Base-by-base conservation (phyloP, 2,888 invertebrate species). In the Odontocolon sp. region DNA sequence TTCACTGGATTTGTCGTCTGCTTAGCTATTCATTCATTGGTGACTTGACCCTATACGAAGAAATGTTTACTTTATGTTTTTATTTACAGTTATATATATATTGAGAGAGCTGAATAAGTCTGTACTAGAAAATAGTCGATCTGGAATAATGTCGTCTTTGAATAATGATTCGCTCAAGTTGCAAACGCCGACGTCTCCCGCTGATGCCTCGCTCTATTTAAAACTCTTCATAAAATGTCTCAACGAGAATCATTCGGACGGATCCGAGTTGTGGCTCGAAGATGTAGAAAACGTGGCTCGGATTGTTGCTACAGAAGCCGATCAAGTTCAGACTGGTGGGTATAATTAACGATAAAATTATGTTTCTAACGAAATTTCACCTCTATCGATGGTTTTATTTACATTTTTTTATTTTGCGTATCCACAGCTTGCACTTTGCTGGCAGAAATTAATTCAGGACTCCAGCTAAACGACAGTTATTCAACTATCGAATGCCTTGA, bases 71-170 rank as follows among this genome's bases (percentile, higher is more conserved):
- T 38, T 40, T 33, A 9, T 31, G 21, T 57, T n/a, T 14, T 3
- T 61, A 16, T 52, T 75, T 78, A 54, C 68, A 88, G 87, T 85
- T 3, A 92, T 94, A 38, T 85, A 89, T 68, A 92, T 93, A 8
- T 91, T 95, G 75, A 91, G 92, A 69, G 88, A 89, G 67, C 92
- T 95, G 59, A 94, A 94, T 85, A 91, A 91, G 70, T 92, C 94
- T 18, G 93, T 95, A 14, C 87, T 91, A 74, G 90, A 91, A 42
- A 93, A 93, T 80, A 92, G 93, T 85, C 89, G 91, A 6, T 87
- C 89, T 4, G 88, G 87, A 8, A 90, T 94, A 57, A 91, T 93
- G 87, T 78, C 81, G 23, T 87, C 92, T 16, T 87, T 94, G 47
- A 91, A 91, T 80, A 91, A 91, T 82, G 89, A 92, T 9, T 90